Evolutionary conservation across 2,797 vertebrate species (phyloP).

Genomic region (Spea hammondii): DNA sequence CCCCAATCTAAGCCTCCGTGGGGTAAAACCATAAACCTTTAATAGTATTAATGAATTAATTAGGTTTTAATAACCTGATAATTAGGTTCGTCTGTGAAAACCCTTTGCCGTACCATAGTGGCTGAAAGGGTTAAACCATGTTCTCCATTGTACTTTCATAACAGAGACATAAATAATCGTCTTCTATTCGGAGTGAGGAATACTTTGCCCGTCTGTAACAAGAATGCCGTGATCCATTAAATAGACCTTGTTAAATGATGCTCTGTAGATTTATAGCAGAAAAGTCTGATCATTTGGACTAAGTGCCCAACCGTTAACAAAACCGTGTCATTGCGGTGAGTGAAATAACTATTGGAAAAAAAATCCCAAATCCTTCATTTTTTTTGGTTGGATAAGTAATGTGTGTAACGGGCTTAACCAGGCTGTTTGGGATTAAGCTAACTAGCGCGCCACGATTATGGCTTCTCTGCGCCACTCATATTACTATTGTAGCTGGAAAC

Average conservation of each 20-base stretch:
- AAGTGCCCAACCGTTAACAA: neutral
- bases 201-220: neutral
- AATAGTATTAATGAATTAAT: no score
- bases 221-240: conserved; percentile 18
- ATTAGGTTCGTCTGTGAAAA: no score
- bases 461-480: no score
- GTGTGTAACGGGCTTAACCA: neutral
- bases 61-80: no score
- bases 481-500: no score
- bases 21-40: no score
- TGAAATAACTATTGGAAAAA: neutral
- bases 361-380: neutral
- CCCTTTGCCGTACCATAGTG: no score
- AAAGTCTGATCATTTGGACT: neutral
- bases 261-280: conserved; percentile 2
- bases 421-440: neutral
- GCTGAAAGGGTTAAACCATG: no score
- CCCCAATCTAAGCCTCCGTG: no score
- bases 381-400: neutral
- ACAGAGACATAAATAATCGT: no score
- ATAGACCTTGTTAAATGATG: neutral
- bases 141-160: no score
- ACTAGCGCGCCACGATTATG: neutral
- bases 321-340: neutral
- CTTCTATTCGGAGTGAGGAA: neutral